Evolutionary conservation across 1,140 invertebrate genomes (phyloP), one percentile per base, ranked within the genome.

Genomic region (Antheraea mylitta): DNA sequence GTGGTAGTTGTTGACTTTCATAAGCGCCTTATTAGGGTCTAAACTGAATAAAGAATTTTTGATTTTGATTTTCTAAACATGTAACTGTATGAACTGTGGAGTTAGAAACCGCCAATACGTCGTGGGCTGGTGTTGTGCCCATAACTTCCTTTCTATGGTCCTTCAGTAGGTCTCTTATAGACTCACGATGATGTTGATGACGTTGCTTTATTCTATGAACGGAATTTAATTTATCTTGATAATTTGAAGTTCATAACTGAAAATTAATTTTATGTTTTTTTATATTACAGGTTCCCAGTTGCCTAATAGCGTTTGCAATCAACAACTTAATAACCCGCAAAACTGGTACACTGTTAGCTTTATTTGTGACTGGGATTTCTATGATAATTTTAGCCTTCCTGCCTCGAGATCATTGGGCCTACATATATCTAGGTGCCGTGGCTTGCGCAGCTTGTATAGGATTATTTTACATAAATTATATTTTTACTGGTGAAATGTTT

Each of bases 371-470:
- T 13, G 76, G 77, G 18, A 10, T 75, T 9, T 60, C 73, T 19
- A 86, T 82, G 79, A 65, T 76, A 7, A 65, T 77, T 4, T 63
- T 86, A 0, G 72, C 81, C 30, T 86, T 81, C 38, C 64, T 72
- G 37, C 76, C 77, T 36, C 64, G 66, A 36, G 73, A 68, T 0
- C 76, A 80, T 36, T 76, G 71, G 73, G 38, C 66, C 0, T 71
- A 70, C 1, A 77, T 64, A 16, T 38, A 77, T 0, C 37, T 82
- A 10, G 79, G 78, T 16, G 58, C 79, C 11, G 64, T 79, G 9
- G 83, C 80, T 3, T 79, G 79, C 10, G 63, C 68, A 18, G 60
- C 75, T 0, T 45, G 70, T 11, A 76, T 58, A 22, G 69, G 76
- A 8, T 60, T 63, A 0, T 82, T 78, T 60, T 60, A 66, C 10